Conservation (phyloP, 2,888 invertebrate species). For the Temnothorax ravouxi region DNA sequence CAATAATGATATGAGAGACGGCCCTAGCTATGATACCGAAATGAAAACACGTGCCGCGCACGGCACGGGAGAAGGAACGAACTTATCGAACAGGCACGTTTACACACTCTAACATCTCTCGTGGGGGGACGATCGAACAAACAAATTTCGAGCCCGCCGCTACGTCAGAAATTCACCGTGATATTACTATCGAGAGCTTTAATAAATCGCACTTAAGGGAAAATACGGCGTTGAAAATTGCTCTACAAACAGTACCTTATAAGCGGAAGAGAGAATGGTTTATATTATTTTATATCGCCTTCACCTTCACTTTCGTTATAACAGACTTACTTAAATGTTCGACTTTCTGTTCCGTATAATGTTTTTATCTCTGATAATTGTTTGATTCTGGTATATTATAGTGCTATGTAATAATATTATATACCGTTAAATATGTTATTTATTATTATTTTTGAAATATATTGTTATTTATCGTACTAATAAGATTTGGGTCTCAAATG, state of each 20-base stretch:
- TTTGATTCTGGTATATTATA: background rate
- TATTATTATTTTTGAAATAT: background rate
- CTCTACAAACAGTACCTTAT: slow-evolving; percentile 35
- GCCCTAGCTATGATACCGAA: slow-evolving; percentile 65
- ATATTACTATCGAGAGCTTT: slow-evolving; percentile 51
- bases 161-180: slow-evolving; percentile 41
- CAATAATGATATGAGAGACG: slow-evolving; percentile 73
- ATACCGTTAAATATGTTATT: background rate
- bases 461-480: background rate
- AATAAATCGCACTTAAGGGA: slow-evolving; percentile 47
- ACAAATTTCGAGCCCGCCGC: slow-evolving; percentile 41
- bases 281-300: slow-evolving; percentile 22
- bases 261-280: background rate
- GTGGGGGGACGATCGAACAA: slow-evolving; percentile 61
- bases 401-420: background rate
- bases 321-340: background rate
- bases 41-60: slow-evolving; percentile 73
- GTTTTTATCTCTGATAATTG: slow-evolving; percentile 6
- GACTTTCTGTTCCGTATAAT: background rate
- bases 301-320: background rate
- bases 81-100: slow-evolving; percentile 67
- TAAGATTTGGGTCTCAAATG: background rate
- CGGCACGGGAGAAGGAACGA: slow-evolving; percentile 58
- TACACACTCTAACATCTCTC: slow-evolving; percentile 64
- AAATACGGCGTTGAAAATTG: slow-evolving; percentile 4